Evolutionary conservation across 2,113 vertebrate species (phyloP), one percentile per base, ranked within the genome.

Genomic region (Brachyistius frenatus): DNA sequence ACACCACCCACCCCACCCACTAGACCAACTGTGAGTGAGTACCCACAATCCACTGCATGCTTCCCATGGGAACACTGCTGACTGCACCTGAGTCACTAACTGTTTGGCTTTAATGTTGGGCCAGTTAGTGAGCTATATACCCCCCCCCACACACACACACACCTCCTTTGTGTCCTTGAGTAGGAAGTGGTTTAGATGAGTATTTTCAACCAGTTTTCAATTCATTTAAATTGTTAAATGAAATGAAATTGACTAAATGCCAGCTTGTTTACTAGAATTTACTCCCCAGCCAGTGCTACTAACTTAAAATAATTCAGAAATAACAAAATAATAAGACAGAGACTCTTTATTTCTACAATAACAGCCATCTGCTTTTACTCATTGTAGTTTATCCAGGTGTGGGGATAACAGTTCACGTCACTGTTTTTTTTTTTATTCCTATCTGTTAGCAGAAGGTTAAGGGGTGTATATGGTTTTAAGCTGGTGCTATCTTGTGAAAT

Each of bases 51-150:
- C 79, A 23, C 80, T 66, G 55, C 16, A 16, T 49, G 69, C 66
- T 68, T 56, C 84, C 62, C 78, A 70, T 77, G 84, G 72, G 84
- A 89, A 66, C 44, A 47, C 72, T 41, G 55, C 68, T 65, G 72
- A 73, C 80, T 73, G 50, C 85, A 80, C 74, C 68, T 84, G 74
- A 84, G 74, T 89, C 83, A 72, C 13, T 0, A 5, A 35, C 63
- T 73, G 49, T 49, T 35, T 64, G 46, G 33, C 67, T 88, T 78
- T 39, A 49, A 76, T 75, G 60, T 70, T 9, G 23, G 36, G 67
- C 23, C 68, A 39, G 30, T 49, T 39, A 32, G 35, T 56, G 63
- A 68, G 47, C 52, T 32, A 0, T 1, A 5, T n/a, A 23, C 23
- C 23, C 23, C 23, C 23, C 23, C 23, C 23, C 23, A 23, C 23